These are phyloP conservation scores for Scaeva pyrastri DNA, from an alignment of 2,888 invertebrate genomes.

Conservation along the genomic window DNA sequence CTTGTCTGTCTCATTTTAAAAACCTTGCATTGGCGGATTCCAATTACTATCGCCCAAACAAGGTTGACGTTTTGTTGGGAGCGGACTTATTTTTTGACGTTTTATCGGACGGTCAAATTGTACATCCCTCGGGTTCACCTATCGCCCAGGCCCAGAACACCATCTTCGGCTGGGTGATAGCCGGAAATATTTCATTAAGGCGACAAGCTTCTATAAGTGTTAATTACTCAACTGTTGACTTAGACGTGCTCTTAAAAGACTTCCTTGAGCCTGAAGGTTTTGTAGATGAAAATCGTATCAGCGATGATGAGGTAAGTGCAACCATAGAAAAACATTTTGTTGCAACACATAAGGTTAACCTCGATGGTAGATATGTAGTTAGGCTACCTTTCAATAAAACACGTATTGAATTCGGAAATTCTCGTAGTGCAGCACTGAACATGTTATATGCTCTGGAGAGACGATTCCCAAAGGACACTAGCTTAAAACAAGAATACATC, in stretches of 20 bases:
- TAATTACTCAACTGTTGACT: constrained; percentile 9
- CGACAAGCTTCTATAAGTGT: constrained; percentile 1
- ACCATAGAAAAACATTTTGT: constrained; percentile 38
- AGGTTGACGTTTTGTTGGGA: constrained; percentile 35
- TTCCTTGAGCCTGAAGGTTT: constrained; percentile 39
- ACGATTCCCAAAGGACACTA: constrained; percentile 14
- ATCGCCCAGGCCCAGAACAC: constrained; percentile 43
- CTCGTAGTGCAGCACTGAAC: constrained; percentile 3
- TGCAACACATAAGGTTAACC: constrained; percentile 1
- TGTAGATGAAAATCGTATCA: not conserved
- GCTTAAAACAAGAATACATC: constrained; percentile 19
- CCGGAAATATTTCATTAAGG: constrained; percentile 6
- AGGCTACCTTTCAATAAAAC: constrained; percentile 24
- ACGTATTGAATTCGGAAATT: constrained; percentile 22
- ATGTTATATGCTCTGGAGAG: constrained; percentile 4
- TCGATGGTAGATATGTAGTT: constrained; percentile 33
- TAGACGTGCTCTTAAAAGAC: constrained; percentile 25
- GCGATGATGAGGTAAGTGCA: constrained; percentile 29
- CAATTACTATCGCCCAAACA: constrained; percentile 10
- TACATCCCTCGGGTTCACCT: constrained; percentile 14
- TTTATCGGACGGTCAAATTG: constrained; percentile 25
- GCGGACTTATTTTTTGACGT: constrained; percentile 46
- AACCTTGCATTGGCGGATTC: constrained; percentile 36
- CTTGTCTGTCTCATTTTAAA: constrained; percentile 22
- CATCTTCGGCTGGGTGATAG: constrained; percentile 48